Conservation (phyloP, 2,113 vertebrate species). For the Protobothrops mucrosquamatus region DNA sequence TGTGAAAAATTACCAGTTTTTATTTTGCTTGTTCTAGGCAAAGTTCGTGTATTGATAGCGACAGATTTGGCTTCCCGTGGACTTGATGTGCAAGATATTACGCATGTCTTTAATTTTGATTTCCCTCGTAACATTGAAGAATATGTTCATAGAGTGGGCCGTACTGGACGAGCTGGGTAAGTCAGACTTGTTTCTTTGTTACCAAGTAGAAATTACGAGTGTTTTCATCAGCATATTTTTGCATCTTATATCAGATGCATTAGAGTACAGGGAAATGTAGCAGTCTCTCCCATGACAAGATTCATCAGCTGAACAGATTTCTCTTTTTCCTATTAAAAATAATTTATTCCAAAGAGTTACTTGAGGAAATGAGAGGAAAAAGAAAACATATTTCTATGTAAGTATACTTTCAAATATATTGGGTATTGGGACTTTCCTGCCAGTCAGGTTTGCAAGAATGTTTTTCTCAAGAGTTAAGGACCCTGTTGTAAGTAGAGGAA, state of each 20-base stretch:
- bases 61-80: slow-evolving; percentile 95
- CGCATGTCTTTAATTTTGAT: slow-evolving; percentile 92
- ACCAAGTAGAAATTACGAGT: background rate
- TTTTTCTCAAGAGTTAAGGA: background rate
- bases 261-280: background rate
- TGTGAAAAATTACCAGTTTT: background rate
- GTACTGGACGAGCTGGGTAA: slow-evolving; percentile 94
- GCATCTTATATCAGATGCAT: background rate
- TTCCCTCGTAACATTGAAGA: slow-evolving; percentile 97
- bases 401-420: background rate
- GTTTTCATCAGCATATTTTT: background rate
- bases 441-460: background rate
- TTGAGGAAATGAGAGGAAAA: background rate
- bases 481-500: background rate
- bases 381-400: background rate
- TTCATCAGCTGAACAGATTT: background rate
- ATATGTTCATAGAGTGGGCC: slow-evolving; percentile 92
- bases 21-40: slow-evolving; percentile 69
- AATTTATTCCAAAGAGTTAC: background rate
- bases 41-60: slow-evolving; percentile 88
- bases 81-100: slow-evolving; percentile 89
- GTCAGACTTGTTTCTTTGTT: background rate
- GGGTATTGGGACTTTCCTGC: background rate
- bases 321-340: background rate
- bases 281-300: background rate